Percentiles rank a stretch among this genome's conserved stretches.
Conservation (phyloP, 2,888 invertebrate genomes). For the Alloplasta piceator region DNA sequence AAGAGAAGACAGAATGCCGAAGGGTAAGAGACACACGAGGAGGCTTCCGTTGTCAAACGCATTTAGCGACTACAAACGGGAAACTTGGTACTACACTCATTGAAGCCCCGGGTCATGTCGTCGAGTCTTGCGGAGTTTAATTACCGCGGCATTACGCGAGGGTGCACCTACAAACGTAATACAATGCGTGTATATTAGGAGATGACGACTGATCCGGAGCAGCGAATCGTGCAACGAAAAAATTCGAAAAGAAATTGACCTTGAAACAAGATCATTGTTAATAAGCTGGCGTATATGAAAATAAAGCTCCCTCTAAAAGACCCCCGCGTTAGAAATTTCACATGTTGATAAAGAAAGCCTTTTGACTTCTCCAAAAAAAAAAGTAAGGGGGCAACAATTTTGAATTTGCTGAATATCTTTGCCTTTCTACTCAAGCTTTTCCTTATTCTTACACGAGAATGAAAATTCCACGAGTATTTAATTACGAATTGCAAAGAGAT, state of each 20-base stretch:
- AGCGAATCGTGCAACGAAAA: background rate
- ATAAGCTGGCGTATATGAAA: no score
- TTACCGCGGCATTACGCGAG: constrained; percentile 73
- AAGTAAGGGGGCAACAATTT: background rate
- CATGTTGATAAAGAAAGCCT: no score
- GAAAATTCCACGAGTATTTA: constrained; percentile 72
- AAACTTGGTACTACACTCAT: constrained; percentile 73
- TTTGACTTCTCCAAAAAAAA: no score
- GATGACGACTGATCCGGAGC: constrained; percentile 33
- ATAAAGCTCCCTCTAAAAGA: no score
- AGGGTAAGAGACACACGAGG: constrained; percentile 46
- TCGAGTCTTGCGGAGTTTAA: constrained; percentile 79
- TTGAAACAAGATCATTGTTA: no score
- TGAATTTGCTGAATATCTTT: constrained; percentile 17
- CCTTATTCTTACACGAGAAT: constrained; percentile 1
- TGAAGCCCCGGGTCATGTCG: constrained; percentile 77
- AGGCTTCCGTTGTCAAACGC: constrained; percentile 82
- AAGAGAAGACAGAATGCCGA: constrained; percentile 60
- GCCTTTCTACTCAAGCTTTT: constrained; percentile 10
- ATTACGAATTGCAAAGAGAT: constrained; percentile 75
- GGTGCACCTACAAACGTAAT: constrained; percentile 61
- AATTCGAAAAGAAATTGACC: no score
- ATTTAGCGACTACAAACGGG: constrained; percentile 82
- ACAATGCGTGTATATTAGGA: constrained; percentile 27
- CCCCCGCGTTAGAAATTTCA: no score